phyloP scores from a whole-genome alignment of 2,888 invertebrate species.

The Chaitophorus viminalis region DNA sequence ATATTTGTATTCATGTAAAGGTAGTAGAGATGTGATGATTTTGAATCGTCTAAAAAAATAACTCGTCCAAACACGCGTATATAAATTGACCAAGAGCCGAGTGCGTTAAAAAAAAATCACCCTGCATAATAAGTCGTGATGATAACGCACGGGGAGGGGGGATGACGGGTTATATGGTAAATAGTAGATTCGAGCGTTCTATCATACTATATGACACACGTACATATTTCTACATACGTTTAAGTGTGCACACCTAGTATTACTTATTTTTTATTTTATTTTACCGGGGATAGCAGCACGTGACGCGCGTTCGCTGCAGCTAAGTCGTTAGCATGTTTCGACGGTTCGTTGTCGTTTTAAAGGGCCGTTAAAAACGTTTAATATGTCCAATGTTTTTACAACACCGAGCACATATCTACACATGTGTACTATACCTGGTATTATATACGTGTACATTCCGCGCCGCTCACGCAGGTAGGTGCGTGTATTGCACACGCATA shows the following conservation, averaged over 20 bases:
- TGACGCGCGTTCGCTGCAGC: slow-evolving; percentile 10
- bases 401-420: not conserved
- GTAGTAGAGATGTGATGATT: no score
- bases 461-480: no score
- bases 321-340: slow-evolving; percentile 21
- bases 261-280: not conserved
- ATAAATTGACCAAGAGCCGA: no score
- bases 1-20: no score
- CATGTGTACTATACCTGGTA: not conserved
- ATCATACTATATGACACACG: not conserved
- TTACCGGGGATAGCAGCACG: slow-evolving; percentile 3
- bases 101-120: no score
- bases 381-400: slow-evolving; percentile 47
- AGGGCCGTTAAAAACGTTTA: slow-evolving; percentile 54
- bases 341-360: slow-evolving; percentile 32
- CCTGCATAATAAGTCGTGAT: not conserved
- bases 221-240: not conserved
- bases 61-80: not conserved
- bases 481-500: not conserved
- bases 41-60: no score
- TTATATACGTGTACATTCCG: not conserved
- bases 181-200: not conserved
- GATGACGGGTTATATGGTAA: no score
- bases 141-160: no score
- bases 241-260: not conserved